Evolutionary conservation across 2,797 vertebrate species (phyloP), one percentile per base, ranked within the genome.

Genomic region (Myiothlypis coronata): DNA sequence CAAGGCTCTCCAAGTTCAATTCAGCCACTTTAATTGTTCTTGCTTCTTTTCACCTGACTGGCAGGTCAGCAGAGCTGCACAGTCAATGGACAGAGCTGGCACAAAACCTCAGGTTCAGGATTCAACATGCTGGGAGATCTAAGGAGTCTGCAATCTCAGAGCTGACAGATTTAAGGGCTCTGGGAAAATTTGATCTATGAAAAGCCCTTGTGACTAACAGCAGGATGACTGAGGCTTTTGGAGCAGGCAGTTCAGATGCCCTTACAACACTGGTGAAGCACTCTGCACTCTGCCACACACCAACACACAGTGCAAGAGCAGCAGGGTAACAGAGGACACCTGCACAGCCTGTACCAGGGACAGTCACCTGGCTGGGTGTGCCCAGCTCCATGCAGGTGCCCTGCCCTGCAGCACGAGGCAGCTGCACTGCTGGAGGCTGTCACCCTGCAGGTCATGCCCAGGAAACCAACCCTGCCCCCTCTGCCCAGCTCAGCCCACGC

Each of bases 251-350:
- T 18, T 57, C 4, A 53, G 47, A 44, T 32, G 34, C 10, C 69
- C 24, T 47, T 30, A 30, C 1, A 0, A 5, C 76, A 1, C n/a
- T 28, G 15, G 28, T 18, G 4, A 39, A 26, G 35, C 18, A 28
- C 26, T 57, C 26, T 55, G 56, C 17, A 19, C 24, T 57, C 23
- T 55, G 59, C 60, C 64, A 57, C 0, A 1, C 30, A 27, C 12
- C n/a, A 39, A 5, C 1, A 10, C 17, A 6, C 14, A 37, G 10
- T 4, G 57, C 65, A 71, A 13, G 56, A 60, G 32, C 10, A 83
- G 16, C 28, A 30, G 28, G 2, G 2, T 8, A 27, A 22, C 14
- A 14, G 50, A 82, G 21, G 1, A 7, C 7, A 24, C 24, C 5
- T 19, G 53, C 12, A 39, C 52, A 81, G 11, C 4, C 0, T n/a